Evolutionary conservation across 2,888 invertebrate species (phyloP).

Genomic region (Deilephila elpenor): DNA sequence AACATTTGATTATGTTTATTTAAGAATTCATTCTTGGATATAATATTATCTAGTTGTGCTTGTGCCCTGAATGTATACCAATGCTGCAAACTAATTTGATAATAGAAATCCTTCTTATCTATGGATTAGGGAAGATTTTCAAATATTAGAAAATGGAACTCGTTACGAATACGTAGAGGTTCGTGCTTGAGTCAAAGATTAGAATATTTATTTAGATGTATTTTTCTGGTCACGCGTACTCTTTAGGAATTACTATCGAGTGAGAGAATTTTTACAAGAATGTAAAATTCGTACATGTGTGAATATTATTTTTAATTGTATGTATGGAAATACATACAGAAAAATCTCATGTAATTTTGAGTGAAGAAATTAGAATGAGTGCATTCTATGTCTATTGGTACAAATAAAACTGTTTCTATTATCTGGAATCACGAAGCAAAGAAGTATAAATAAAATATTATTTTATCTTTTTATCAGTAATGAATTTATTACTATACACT

Average conservation of each 20-base stretch:
- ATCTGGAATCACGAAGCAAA: no score
- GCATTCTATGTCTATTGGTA: not conserved
- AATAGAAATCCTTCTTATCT: no score
- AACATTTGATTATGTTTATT: no score
- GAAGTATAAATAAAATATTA: no score
- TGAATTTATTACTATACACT: no score
- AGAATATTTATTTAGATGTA: slow-evolving; percentile 21
- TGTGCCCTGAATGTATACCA: no score
- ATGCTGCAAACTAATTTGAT: no score
- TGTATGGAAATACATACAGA: not conserved
- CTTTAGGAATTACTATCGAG: slow-evolving; percentile 15
- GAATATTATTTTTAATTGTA: not conserved
- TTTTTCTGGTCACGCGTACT: slow-evolving; percentile 21
- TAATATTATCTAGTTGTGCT: no score
- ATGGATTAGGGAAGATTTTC: no score
- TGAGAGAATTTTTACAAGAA: slow-evolving; percentile 2
- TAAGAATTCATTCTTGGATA: no score
- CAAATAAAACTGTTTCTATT: not conserved
- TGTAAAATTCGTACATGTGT: not conserved
- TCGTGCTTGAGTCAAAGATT: slow-evolving; percentile 29
- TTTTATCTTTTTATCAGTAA: no score
- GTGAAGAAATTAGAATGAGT: not conserved
- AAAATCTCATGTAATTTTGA: not conserved
- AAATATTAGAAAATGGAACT: slow-evolving; percentile 2
- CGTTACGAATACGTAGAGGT: not conserved